A percentile compares a stretch with the other conserved stretches of the same genome.
These are phyloP conservation scores for Micropoecilia bifurca DNA, from an alignment of 2,797 vertebrate genomes.

Conservation along the genomic window DNA sequence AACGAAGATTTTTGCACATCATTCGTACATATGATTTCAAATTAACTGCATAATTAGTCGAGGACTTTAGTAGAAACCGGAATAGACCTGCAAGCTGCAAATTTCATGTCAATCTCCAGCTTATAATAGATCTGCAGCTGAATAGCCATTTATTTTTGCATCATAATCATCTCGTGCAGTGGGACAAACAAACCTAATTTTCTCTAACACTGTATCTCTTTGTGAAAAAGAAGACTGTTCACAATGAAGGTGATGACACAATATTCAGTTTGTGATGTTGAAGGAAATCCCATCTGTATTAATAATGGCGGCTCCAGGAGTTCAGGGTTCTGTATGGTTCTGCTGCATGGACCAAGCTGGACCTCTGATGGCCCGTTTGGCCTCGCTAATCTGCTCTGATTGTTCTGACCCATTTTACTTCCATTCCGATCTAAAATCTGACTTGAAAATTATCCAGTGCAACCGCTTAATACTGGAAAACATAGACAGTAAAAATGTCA, in stretches of 20 bases:
- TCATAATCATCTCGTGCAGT: background rate
- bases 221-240: background rate
- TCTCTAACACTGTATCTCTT: background rate
- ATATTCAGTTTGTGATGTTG: background rate
- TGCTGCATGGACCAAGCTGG: background rate
- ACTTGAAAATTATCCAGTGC: background rate
- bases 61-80: background rate
- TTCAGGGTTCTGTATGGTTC: background rate
- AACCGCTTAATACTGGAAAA: background rate
- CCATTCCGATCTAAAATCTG: background rate
- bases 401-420: background rate
- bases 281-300: background rate
- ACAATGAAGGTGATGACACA: background rate
- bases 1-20: background rate
- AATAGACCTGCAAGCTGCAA: background rate
- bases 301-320: background rate
- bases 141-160: background rate
- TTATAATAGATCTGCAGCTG: background rate
- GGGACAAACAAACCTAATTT: background rate
- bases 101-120: background rate
- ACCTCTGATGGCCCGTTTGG: background rate
- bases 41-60: background rate
- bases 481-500: no score
- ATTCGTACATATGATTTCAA: background rate
- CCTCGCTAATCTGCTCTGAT: background rate